phyloP scores from a whole-genome alignment of 2,797 vertebrate species.

The Mustela erminea region DNA sequence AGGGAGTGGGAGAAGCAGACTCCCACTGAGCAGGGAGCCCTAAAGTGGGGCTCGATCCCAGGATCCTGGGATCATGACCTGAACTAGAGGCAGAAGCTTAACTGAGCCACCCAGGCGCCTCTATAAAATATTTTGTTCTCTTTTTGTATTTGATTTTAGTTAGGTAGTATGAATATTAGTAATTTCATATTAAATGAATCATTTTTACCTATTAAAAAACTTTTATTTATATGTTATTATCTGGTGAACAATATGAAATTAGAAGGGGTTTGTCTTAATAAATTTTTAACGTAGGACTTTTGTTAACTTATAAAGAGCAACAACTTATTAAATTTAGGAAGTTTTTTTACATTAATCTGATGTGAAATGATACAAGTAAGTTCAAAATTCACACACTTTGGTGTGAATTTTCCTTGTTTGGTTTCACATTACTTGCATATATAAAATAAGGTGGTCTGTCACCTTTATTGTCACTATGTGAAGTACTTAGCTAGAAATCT shows the following conservation, averaged over 20 bases:
- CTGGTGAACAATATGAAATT: constrained; percentile 12
- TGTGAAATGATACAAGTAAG: background rate
- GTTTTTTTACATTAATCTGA: background rate
- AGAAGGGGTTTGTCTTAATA: background rate
- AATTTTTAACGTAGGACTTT: constrained; percentile 8
- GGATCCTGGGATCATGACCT: background rate
- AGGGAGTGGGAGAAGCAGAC: background rate
- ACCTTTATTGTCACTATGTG: background rate
- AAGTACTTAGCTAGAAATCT: constrained; percentile 11
- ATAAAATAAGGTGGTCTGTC: constrained; percentile 1
- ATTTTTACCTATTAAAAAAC: constrained; percentile 38
- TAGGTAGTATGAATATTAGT: background rate
- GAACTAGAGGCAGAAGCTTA: background rate
- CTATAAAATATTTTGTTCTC: background rate
- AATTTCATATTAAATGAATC: constrained; percentile 22
- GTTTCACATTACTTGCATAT: constrained; percentile 38
- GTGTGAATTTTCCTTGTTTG: background rate
- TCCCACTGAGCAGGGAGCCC: background rate
- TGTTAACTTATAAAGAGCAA: constrained; percentile 47
- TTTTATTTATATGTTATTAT: constrained; percentile 30
- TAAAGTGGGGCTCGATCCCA: background rate
- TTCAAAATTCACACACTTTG: constrained; percentile 27
- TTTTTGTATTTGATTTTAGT: constrained; percentile 55
- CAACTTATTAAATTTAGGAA: constrained; percentile 23
- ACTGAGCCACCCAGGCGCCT: background rate